Evolutionary conservation across 1,140 invertebrate genomes (phyloP).

Genomic region (Zophobas atratus): DNA sequence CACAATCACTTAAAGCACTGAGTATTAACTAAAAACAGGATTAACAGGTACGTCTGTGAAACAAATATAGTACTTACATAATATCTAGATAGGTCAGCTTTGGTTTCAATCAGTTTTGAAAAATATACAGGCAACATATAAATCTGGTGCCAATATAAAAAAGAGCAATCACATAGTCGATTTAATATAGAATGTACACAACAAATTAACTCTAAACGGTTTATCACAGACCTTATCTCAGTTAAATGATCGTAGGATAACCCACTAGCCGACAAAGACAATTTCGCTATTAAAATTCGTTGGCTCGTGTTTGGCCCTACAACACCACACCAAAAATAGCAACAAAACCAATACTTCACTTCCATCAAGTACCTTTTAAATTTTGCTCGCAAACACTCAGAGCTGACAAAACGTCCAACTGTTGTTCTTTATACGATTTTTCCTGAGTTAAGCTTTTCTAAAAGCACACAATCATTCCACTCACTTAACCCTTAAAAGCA

Average conservation of each 20-base stretch:
- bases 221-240: constrained; percentile 72
- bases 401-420: constrained; percentile 80
- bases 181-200: constrained; percentile 75
- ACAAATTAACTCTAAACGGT: constrained; percentile 76
- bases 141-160: constrained; percentile 88
- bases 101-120: constrained; percentile 77
- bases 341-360: constrained; percentile 23
- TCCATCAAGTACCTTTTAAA: constrained; percentile 71
- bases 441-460: constrained; percentile 71
- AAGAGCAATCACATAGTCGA: constrained; percentile 80
- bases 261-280: constrained; percentile 79
- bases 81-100: constrained; percentile 75
- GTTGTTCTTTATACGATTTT: constrained; percentile 75
- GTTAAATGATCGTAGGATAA: constrained; percentile 71
- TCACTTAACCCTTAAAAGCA: constrained; percentile 38
- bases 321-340: constrained; percentile 45
- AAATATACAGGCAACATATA: constrained; percentile 83
- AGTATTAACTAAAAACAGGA: constrained; percentile 75
- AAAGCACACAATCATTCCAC: constrained; percentile 54
- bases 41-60: constrained; percentile 33
- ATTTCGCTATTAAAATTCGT: constrained; percentile 75
- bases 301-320: constrained; percentile 76
- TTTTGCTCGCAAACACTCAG: constrained; percentile 81
- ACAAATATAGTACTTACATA: constrained; percentile 68
- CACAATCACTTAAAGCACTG: constrained; percentile 76